Evolutionary conservation across 1,140 invertebrate species (phyloP).

Genomic region (Asbolus verrucosus): DNA sequence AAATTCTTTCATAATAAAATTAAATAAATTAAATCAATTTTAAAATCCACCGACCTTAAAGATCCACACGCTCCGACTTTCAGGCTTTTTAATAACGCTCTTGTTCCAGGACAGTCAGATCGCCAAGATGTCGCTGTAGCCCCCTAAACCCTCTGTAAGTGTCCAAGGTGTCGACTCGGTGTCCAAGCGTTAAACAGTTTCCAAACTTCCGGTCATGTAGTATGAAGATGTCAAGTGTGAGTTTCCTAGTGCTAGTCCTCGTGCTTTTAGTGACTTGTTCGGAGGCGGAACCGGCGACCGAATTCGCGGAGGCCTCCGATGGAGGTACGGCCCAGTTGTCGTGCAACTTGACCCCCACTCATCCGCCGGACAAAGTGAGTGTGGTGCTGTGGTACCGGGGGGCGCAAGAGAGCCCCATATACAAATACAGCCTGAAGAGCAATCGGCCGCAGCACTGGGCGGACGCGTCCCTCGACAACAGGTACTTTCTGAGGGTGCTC

Average conservation of each 20-base stretch:
- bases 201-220: constrained; percentile 55
- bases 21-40: too few species aligned
- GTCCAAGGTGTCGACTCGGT: constrained; percentile 33
- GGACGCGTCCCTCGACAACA: constrained; percentile 67
- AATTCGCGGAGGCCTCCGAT: constrained; percentile 71
- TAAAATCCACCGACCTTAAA: too few species aligned
- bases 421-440: constrained; percentile 61
- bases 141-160: constrained; percentile 8
- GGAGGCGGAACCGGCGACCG: constrained; percentile 59
- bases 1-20: too few species aligned
- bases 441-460: constrained; percentile 61
- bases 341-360: constrained; percentile 73
- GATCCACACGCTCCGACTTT: too few species aligned
- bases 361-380: constrained; percentile 71
- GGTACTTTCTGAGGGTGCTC: constrained; percentile 64
- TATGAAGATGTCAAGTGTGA: constrained; percentile 56
- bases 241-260: constrained; percentile 56
- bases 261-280: constrained; percentile 59
- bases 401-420: constrained; percentile 58
- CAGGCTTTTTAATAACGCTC: too few species aligned
- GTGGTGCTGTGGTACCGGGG: constrained; percentile 62
- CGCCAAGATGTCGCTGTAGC: constrained; percentile 14
- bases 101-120: too few species aligned
- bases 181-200: constrained; percentile 36
- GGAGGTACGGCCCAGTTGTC: constrained; percentile 73